Percentiles rank a stretch among this genome's conserved stretches.
phyloP scores from a whole-genome alignment of 2,113 vertebrate genomes.

The Aepyceros melampus region DNA sequence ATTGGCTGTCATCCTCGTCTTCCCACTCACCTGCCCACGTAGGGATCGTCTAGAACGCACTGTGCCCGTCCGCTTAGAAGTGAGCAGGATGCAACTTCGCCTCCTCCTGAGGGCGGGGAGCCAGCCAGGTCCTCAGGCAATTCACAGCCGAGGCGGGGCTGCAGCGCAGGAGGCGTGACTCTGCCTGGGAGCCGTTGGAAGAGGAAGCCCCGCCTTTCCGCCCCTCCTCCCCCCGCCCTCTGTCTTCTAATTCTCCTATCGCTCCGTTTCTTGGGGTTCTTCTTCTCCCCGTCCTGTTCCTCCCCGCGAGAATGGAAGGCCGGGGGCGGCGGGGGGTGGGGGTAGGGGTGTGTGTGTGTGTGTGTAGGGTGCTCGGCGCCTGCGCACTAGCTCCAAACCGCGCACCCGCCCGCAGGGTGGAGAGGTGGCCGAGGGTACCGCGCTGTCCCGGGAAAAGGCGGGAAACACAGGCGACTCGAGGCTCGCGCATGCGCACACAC shows the following conservation, averaged over 20 bases:
- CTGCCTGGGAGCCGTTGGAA: background rate
- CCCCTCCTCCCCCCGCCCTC: background rate
- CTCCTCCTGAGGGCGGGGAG: constrained; percentile 73
- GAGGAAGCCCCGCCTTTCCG: background rate
- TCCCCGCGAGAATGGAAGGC: background rate
- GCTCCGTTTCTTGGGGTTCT: background rate
- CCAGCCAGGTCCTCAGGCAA: constrained; percentile 25
- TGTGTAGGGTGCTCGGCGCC: background rate
- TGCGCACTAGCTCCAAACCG: background rate
- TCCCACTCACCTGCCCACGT: constrained; percentile 9
- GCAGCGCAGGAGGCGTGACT: background rate
- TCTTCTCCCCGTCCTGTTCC: background rate
- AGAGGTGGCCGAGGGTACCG: constrained; percentile 56
- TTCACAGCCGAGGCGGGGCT: background rate
- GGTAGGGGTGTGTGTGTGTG: background rate
- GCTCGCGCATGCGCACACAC: background rate
- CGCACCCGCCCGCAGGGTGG: background rate
- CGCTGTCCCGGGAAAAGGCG: constrained; percentile 41
- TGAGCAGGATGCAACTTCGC: constrained; percentile 82
- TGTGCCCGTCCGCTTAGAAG: constrained; percentile 54
- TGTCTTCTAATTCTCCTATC: background rate
- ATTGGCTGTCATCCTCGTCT: background rate
- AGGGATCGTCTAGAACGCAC: background rate
- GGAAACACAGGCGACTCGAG: background rate
- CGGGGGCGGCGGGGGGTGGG: fast-evolving